A percentile compares a stretch with the other conserved stretches of the same genome.
These are phyloP conservation scores for Chydorus sphaericus DNA, from an alignment of 2,888 invertebrate species.

Conservation along the genomic window DNA sequence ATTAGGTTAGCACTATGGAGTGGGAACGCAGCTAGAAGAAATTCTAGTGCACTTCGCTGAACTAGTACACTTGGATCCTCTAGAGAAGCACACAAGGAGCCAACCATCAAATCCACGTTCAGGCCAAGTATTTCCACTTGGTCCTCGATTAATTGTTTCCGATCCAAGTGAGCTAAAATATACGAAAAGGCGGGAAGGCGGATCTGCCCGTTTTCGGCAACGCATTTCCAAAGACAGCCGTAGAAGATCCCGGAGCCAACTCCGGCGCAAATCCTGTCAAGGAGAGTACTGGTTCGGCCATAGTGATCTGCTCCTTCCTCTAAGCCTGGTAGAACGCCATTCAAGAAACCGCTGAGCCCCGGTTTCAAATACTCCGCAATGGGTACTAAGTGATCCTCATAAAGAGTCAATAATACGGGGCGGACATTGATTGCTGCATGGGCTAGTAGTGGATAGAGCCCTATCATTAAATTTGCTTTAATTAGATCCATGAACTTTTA, in stretches of 20 bases:
- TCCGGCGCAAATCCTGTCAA: slow-evolving; percentile 27
- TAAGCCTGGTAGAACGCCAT: slow-evolving; percentile 71
- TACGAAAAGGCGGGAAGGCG: slow-evolving; percentile 68
- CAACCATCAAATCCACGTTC: slow-evolving; percentile 66
- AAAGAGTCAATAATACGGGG: slow-evolving; percentile 60
- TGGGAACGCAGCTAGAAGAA: slow-evolving; percentile 66
- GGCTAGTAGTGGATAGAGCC: slow-evolving; percentile 73
- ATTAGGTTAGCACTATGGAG: slow-evolving; percentile 31
- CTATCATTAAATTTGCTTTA: too few species aligned
- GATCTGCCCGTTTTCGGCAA: slow-evolving; percentile 62
- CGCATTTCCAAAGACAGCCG: slow-evolving; percentile 74
- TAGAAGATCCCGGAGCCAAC: slow-evolving; percentile 67
- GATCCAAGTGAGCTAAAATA: slow-evolving; percentile 62
- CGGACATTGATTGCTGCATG: slow-evolving; percentile 82
- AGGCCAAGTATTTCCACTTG: slow-evolving; percentile 70
- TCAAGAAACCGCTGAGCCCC: slow-evolving; percentile 71
- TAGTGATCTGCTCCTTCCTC: slow-evolving; percentile 73
- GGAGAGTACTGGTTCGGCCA: slow-evolving; percentile 33
- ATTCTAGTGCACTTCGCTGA: slow-evolving; percentile 69
- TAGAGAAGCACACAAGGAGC: slow-evolving; percentile 59
- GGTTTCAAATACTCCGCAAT: slow-evolving; percentile 59
- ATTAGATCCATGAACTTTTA: slow-evolving; percentile 23
- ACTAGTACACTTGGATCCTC: slow-evolving; percentile 68
- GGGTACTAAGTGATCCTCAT: slow-evolving; percentile 76
- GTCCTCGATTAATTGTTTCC: slow-evolving; percentile 59